Evolutionary conservation across 2,888 invertebrate genomes (phyloP), one percentile per base, ranked within the genome.

Genomic region (Nycteola revayana): DNA sequence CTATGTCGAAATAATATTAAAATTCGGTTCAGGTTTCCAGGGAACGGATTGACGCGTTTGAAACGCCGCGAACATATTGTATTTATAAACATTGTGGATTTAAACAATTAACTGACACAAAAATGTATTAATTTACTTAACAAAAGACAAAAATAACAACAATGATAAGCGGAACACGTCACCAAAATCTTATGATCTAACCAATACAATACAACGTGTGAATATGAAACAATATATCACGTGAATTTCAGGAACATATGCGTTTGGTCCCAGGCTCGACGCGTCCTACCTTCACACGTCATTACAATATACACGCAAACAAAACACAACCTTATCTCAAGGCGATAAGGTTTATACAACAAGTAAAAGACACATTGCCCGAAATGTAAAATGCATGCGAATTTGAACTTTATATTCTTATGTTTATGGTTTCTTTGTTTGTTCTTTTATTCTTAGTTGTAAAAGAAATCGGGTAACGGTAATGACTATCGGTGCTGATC

Each of bases 401-500:
- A 51, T 41, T 35, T 56, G 30, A 49, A 43, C 56, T 56, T 43
- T 59, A 25, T 25, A n/a, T n/a, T n/a, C n/a, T n/a, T n/a, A n/a
- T n/a, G n/a, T n/a, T n/a, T n/a, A n/a, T n/a, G n/a, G n/a, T n/a
- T n/a, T n/a, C n/a, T n/a, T n/a, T n/a, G n/a, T n/a, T n/a, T n/a
- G n/a, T n/a, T n/a, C n/a, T n/a, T n/a, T n/a, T n/a, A n/a, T n/a
- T n/a, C n/a, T n/a, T n/a, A n/a, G n/a, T n/a, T 58, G 52, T 47
- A 50, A 67, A 64, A 65, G 68, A 71, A 75, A 72, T 68, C 60
- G 67, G 67, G 67, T 71, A 70, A 66, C 68, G 61, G 56, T 63
- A 45, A 55, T 66, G 74, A 78, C 80, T 72, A 81, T 77, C 75
- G 70, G 56, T 53, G 42, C 60, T 64, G 75, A 74, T 72, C 69